These are phyloP conservation scores for Rhabdomys dilectus DNA, from an alignment of 2,113 vertebrate genomes.

Conservation along the genomic window DNA sequence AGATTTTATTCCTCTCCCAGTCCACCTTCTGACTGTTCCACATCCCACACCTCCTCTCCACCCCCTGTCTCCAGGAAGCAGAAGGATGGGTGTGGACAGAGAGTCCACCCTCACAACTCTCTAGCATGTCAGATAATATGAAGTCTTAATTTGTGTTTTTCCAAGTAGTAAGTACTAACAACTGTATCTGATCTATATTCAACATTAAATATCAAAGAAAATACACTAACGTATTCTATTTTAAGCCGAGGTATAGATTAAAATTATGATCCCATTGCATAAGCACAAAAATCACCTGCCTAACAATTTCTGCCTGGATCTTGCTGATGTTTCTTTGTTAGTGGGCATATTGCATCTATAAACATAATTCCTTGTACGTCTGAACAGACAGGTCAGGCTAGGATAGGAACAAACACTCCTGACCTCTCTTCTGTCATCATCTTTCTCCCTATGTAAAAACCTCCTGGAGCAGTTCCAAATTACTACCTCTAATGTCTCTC, in stretches of 20 bases:
- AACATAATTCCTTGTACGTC: not conserved
- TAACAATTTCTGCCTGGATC: not conserved
- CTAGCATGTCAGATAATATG: not conserved
- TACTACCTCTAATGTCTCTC: not conserved
- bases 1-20: no score
- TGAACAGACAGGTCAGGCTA: not conserved
- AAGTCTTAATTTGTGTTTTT: conserved; percentile 41
- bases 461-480: not conserved
- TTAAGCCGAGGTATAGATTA: not conserved
- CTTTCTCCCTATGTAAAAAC: not conserved
- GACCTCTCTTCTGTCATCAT: not conserved
- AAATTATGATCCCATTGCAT: not conserved
- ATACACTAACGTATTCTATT: not conserved
- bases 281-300: not conserved
- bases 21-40: no score
- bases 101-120: not conserved
- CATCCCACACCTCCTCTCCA: no score
- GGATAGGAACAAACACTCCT: not conserved
- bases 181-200: not conserved
- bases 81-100: not conserved
- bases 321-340: not conserved
- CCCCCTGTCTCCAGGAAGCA: not conserved
- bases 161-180: not conserved
- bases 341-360: not conserved
- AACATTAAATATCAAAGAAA: not conserved